Percentiles rank a stretch among this genome's conserved stretches.
Evolutionary conservation across 2,888 invertebrate species (phyloP).

Genomic region (Thyatira batis): DNA sequence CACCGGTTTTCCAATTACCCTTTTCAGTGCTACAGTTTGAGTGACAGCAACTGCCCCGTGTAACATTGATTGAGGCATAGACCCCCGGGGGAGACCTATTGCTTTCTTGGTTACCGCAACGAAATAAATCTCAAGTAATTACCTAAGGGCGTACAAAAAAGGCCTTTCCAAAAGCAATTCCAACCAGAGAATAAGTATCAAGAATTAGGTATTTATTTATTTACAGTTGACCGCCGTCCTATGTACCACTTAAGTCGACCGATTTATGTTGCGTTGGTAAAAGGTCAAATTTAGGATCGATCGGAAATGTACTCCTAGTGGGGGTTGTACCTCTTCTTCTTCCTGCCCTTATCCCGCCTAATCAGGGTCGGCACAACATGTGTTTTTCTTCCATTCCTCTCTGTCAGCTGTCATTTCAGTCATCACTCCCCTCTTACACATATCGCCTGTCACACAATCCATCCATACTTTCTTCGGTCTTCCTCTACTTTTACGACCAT

Average conservation of each 20-base stretch:
- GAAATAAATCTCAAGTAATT: conserved; percentile 9
- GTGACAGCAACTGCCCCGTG: background rate
- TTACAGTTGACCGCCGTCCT: conserved; percentile 25
- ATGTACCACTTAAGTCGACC: conserved; percentile 7
- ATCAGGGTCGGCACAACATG: no score
- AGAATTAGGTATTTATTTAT: conserved; percentile 36
- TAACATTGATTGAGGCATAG: conserved; percentile 4
- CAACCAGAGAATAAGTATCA: conserved; percentile 19
- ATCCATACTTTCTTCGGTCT: no score
- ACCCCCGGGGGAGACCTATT: background rate
- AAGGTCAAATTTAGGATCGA: background rate
- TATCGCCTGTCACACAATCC: no score
- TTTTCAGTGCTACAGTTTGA: background rate
- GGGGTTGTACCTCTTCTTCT: no score
- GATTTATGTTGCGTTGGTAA: conserved; percentile 18
- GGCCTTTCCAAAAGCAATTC: conserved; percentile 31
- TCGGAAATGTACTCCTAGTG: background rate
- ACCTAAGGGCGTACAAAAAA: conserved; percentile 24
- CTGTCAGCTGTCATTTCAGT: no score
- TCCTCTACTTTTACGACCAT: no score
- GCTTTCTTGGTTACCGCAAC: conserved; percentile 2
- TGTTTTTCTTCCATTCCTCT: no score
- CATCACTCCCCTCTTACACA: no score
- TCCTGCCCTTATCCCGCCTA: no score
- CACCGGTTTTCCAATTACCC: background rate